Evolutionary conservation across 2,797 vertebrate genomes (phyloP).

Genomic region (Aphelocoma californica): DNA sequence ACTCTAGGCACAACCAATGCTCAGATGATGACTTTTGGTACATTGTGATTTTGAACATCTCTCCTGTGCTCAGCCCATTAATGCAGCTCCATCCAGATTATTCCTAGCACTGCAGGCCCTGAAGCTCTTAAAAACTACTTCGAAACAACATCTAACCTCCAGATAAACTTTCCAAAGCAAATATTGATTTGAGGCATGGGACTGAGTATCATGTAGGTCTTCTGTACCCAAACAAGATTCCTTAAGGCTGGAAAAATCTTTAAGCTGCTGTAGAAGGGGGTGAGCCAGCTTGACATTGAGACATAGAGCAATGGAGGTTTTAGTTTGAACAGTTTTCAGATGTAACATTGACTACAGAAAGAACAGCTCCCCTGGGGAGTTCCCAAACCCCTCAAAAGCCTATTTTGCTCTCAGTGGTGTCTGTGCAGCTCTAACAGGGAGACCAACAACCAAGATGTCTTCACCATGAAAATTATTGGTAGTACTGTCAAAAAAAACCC

Average conservation of each 20-base stretch:
- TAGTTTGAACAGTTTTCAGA: background rate
- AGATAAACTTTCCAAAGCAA: background rate
- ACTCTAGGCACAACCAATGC: background rate
- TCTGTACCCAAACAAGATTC: background rate
- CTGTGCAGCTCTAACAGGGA: fast-evolving
- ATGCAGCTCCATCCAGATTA: background rate
- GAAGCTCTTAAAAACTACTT: background rate
- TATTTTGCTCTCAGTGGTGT: background rate
- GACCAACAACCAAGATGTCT: background rate
- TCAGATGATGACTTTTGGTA: background rate
- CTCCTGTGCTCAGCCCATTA: background rate
- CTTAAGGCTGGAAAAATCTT: background rate
- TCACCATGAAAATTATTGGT: background rate
- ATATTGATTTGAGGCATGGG: background rate
- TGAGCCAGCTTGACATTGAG: background rate
- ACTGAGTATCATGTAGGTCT: background rate
- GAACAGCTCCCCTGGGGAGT: background rate
- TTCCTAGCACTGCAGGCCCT: background rate
- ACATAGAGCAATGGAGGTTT: background rate
- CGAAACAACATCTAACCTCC: background rate
- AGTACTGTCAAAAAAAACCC: background rate
- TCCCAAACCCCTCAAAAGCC: background rate
- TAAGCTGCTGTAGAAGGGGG: background rate
- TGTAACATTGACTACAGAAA: background rate
- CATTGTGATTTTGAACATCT: background rate